Conservation (phyloP, 2,113 vertebrate species). For the Gopherus evgoodei region DNA sequence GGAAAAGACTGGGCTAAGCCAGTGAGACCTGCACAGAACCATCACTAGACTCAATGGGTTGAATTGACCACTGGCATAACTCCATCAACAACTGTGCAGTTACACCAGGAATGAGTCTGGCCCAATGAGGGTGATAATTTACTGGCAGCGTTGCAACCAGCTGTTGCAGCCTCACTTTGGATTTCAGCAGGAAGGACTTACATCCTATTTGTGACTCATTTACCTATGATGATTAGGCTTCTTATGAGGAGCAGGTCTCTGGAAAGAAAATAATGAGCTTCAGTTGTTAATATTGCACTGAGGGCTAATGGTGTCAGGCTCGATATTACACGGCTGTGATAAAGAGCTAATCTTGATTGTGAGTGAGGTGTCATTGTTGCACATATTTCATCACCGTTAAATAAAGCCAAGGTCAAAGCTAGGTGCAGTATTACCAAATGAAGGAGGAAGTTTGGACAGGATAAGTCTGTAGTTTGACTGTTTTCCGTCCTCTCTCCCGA, state of each 20-base stretch:
- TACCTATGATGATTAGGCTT: neutral
- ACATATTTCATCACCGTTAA: slow-evolving; percentile 68
- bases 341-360: slow-evolving; percentile 54
- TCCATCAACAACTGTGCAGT: neutral
- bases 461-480: neutral
- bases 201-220: neutral
- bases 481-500: slow-evolving; percentile 27
- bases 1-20: neutral
- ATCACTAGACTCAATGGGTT: neutral
- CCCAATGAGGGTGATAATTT: neutral
- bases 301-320: slow-evolving; percentile 58
- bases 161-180: neutral
- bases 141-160: neutral
- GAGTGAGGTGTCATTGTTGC: slow-evolving; percentile 55
- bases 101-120: neutral
- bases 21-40: neutral
- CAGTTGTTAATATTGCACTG: slow-evolving; percentile 68
- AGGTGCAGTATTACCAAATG: slow-evolving; percentile 67
- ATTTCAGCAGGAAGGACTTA: slow-evolving; percentile 41
- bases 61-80: neutral
- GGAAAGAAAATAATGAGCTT: slow-evolving; percentile 38
- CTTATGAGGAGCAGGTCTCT: neutral
- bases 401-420: slow-evolving; percentile 67
- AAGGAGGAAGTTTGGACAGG: slow-evolving; percentile 33
- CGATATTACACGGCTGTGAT: slow-evolving; percentile 68